Base-by-base conservation (phyloP, 2,797 vertebrate species). In the Urosaurus nigricauda region DNA sequence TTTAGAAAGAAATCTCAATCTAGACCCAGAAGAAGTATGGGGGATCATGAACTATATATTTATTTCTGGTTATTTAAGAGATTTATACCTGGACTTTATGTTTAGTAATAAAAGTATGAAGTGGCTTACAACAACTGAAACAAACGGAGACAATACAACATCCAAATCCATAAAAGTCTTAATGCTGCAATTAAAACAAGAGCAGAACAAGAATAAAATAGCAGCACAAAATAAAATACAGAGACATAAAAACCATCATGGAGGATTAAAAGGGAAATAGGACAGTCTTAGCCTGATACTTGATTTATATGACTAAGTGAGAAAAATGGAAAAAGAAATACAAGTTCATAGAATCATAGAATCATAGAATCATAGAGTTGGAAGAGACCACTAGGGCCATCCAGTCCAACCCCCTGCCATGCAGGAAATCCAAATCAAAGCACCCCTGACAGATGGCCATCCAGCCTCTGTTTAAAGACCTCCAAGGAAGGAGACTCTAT, bases 171-270 rank as follows among this genome's bases (percentile, higher is more conserved):
- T 40, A 71, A 71, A 35, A 70, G 24, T 5, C 12, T 32, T 35
- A 70, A 70, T 12, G 35, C 12, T 84, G 43, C 47, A 40, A 70
- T 68, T 32, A 63, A 35, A 77, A 26, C 32, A 73, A 83, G 56
- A 77, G 32, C 40, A 40, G 56, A 84, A 84, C 37, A 68, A 78
- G 17, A 58, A 63, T 74, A 60, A 60, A 82, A n/a, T 17, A 37
- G 35, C 83, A 84, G 63, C 29, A 88, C 63, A 84, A 79, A 79
- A 77, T 37, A 56, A 43, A 88, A 79, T n/a, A 78, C 51, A 79
- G 37, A 84, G 77, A 84, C 63, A 77, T 12, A 47, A 82, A 87
- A 35, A 12, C 4, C 47, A 51, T 35, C 65, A 24, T 74, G 74
- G 53, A 43, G 56, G 26, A 37, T 63, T 43, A 24, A 86, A 68